Evolutionary conservation across 92 coral and sea anemone species (phyloP), one percentile per base, ranked within the genome.

Genomic region (Epizoanthus fatuus): DNA sequence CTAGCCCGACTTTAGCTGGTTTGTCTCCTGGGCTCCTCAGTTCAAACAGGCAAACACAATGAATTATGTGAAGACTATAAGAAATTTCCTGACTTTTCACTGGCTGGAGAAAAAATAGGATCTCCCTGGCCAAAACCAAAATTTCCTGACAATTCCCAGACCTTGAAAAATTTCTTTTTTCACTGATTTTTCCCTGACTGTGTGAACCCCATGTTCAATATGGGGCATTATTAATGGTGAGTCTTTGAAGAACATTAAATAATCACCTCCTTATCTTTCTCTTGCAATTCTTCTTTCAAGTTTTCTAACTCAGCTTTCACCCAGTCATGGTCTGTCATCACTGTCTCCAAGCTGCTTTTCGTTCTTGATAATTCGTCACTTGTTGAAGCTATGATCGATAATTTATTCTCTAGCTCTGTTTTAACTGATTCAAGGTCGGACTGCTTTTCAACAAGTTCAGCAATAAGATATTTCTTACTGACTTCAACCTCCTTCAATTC

Each of bases 301-400:
- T 86, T 91, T 62, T 88, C 93, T 17, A 93, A 29, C 75, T 97
- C 97, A 59, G 90, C 72, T 83, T 87, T 85, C 25, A 89, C 84
- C 95, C 94, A 91, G 3, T 93, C 95, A 55, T 93, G 90, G 7
- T 89, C 93, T 15, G 83, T 88, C 80, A 69, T 87, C 74, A 82
- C 17, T 49, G 70, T 83, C 72, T 83, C 80, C 57, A 94, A 78
- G 42, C 44, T 65, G 53, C 20, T 66, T 22, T 81, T 91, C n/a
- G 89, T 80, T 9, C 32, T 56, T 3, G 82, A 47, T 72, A 89
- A 68, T 47, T 84, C 92, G 5, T 58, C 72, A 16, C 76, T 87
- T 53, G 56, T 29, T 53, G 76, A 65, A 9, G 45, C 19, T 77
- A 72, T 79, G 3, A 75, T 65, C 7, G 64, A 65, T 10, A 47